Percentiles rank a stretch among this genome's conserved stretches.
Evolutionary conservation across 2,113 vertebrate genomes (phyloP).

Genomic region (Strigops habroptila): DNA sequence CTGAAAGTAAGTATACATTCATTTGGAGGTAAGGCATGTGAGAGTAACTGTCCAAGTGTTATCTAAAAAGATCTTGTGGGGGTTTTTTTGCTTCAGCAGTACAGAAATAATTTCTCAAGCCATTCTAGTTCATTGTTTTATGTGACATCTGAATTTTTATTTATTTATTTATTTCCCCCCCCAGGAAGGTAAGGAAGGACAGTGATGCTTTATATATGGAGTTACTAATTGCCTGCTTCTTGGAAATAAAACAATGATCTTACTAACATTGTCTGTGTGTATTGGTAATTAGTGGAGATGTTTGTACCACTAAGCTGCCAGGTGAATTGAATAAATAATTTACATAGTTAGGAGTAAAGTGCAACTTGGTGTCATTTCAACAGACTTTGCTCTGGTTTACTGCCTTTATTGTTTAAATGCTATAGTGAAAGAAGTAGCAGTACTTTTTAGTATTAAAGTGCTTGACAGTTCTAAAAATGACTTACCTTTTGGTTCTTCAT

Average conservation of each 20-base stretch:
- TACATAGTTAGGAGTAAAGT: not conserved
- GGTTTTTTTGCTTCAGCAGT: not conserved
- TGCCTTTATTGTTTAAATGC: not conserved
- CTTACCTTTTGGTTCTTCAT: not conserved
- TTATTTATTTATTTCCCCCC: not conserved
- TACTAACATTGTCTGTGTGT: not conserved
- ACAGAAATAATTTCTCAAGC: not conserved
- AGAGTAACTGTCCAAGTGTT: not conserved
- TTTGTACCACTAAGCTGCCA: not conserved
- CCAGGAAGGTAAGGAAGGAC: not conserved
- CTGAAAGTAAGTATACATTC: slow-evolving; percentile 77
- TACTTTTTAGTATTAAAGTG: not conserved
- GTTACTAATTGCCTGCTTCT: not conserved
- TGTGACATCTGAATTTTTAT: not conserved
- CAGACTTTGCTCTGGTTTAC: not conserved
- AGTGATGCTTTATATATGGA: not conserved
- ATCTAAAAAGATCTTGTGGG: not conserved
- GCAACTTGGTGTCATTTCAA: not conserved
- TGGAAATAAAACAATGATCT: not conserved
- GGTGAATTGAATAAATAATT: not conserved
- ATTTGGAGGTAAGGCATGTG: not conserved
- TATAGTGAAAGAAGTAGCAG: not conserved
- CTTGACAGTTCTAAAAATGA: not conserved
- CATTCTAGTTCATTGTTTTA: not conserved
- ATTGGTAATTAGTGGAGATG: not conserved